These are phyloP conservation scores for Phalacrocorax brasilianus DNA, from an alignment of 2,113 vertebrate species.

Conservation along the genomic window DNA sequence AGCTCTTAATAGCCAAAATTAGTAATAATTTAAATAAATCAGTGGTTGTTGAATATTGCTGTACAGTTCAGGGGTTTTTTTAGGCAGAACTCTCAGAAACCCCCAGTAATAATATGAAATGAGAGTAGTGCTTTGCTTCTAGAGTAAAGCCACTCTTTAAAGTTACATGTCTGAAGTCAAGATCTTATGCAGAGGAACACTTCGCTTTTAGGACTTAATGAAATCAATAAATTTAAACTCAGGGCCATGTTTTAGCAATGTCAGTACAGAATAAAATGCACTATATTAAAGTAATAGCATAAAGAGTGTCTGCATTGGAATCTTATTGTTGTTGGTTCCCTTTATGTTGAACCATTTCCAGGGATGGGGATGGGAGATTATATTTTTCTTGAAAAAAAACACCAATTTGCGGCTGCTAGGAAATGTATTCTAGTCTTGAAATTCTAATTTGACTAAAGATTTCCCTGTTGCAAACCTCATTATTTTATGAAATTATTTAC, in stretches of 20 bases:
- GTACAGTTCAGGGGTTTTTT: accelerated
- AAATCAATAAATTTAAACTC: neutral
- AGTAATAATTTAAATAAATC: neutral
- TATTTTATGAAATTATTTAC: slow-evolving; percentile 27
- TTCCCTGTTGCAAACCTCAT: neutral
- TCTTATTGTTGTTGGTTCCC: neutral
- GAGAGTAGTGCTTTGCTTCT: neutral
- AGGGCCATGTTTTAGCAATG: neutral
- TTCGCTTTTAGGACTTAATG: neutral
- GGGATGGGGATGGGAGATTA: neutral
- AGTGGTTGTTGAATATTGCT: neutral
- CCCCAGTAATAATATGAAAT: neutral
- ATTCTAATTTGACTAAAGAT: neutral
- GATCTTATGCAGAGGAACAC: neutral
- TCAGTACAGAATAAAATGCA: neutral
- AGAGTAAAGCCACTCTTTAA: neutral
- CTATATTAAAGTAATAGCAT: neutral
- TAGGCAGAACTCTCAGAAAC: neutral
- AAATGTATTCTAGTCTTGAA: neutral
- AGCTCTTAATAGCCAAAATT: neutral
- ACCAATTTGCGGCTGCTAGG: neutral
- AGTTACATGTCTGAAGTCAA: neutral
- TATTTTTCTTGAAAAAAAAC: neutral
- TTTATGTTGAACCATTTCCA: neutral
- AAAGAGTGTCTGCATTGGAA: neutral